phyloP scores from a whole-genome alignment of 2,797 vertebrate genomes.

The Manis javanica region DNA sequence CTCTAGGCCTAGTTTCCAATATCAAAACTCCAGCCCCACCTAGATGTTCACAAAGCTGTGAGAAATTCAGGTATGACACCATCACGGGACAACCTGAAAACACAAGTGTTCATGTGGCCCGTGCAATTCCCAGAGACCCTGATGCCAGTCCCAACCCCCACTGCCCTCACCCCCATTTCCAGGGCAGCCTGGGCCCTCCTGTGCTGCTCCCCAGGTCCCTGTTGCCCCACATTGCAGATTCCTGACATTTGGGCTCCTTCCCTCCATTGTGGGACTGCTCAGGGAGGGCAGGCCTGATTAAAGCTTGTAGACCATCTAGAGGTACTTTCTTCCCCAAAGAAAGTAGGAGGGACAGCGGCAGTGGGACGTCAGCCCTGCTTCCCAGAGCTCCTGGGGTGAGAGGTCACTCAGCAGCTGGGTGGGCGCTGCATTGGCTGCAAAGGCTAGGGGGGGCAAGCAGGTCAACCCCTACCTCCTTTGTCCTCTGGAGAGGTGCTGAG shows the following conservation, averaged over 20 bases:
- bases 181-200: not conserved
- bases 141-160: no score
- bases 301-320: slow-evolving; percentile 62
- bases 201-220: not conserved
- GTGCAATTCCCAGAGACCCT: not conserved
- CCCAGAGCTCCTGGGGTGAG: not conserved
- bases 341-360: not conserved
- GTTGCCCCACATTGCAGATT: not conserved
- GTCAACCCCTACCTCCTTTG: not conserved
- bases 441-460: not conserved
- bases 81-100: not conserved
- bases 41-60: not conserved
- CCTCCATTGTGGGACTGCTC: not conserved
- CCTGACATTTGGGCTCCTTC: not conserved
- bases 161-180: not conserved
- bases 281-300: slow-evolving; percentile 66
- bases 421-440: not conserved
- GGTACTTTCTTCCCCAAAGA: slow-evolving; percentile 12
- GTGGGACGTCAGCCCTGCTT: no score
- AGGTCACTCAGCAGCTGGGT: not conserved
- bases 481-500: not conserved
- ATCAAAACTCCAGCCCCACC: not conserved
- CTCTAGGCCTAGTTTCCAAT: not conserved
- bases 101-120: not conserved
- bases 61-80: not conserved